These are phyloP conservation scores for Cosmia pyralina DNA, from an alignment of 2,888 invertebrate genomes.

Conservation along the genomic window DNA sequence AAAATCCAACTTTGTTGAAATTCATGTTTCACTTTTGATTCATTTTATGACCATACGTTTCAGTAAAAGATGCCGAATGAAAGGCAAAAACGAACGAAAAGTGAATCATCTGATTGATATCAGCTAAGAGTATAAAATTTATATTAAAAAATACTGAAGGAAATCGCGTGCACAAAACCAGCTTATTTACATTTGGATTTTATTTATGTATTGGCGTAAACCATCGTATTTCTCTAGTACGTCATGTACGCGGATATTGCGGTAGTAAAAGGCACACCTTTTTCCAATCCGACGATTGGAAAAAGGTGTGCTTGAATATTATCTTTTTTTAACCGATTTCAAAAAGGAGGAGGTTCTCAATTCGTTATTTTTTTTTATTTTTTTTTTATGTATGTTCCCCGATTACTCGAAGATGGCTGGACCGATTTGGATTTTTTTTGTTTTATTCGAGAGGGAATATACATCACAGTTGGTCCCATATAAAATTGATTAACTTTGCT, in stretches of 20 bases:
- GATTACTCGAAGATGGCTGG: no score
- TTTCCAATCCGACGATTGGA: no score
- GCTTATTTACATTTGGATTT: constrained; percentile 25
- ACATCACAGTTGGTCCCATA: no score
- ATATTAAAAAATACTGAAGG: neutral
- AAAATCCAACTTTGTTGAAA: neutral
- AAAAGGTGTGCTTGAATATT: neutral
- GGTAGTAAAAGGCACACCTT: constrained; percentile 31
- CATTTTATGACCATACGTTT: neutral
- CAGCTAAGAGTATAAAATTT: no score
- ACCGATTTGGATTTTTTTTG: no score
- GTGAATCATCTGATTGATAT: neutral
- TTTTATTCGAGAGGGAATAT: no score
- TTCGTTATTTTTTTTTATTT: no score
- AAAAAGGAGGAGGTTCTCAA: no score
- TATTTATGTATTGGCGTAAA: constrained; percentile 41
- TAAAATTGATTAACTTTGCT: no score
- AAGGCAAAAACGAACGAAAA: neutral
- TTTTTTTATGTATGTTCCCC: no score
- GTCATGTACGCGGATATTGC: constrained; percentile 53
- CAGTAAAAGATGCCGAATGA: neutral
- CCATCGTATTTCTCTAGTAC: constrained; percentile 33
- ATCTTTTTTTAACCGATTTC: no score
- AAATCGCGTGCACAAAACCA: neutral
- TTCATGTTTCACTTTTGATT: neutral